Evolutionary conservation across 1,140 invertebrate genomes (phyloP).

Genomic region (Kradibia gibbosae): DNA sequence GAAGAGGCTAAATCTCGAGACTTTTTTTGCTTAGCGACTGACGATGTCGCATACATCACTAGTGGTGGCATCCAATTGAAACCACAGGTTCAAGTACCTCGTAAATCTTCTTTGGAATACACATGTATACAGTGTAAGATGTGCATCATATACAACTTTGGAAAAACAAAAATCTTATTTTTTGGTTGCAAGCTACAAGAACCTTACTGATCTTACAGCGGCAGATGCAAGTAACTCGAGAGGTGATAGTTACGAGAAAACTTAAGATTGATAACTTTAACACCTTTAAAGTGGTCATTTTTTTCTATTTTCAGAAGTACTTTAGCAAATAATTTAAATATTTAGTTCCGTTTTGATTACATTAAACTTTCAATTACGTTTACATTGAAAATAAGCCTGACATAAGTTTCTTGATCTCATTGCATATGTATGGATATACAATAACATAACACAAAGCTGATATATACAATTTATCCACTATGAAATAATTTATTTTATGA

Average conservation of each 20-base stretch:
- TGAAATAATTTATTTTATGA: no score
- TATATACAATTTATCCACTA: no score
- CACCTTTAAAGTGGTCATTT: no score
- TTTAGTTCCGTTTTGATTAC: no score
- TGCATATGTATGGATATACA: no score
- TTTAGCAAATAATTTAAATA: no score
- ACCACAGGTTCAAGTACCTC: conserved; percentile 35
- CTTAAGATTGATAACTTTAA: no score
- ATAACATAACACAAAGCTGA: no score
- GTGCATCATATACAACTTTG: not conserved
- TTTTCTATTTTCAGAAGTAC: no score
- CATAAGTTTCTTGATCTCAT: no score
- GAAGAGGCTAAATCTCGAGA: conserved; percentile 14
- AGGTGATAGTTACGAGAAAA: not conserved
- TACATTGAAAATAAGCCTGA: no score
- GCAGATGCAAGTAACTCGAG: conserved; percentile 36
- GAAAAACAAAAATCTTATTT: not conserved
- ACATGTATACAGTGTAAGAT: not conserved
- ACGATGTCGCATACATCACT: conserved; percentile 13
- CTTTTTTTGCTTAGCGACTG: not conserved
- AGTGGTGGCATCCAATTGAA: not conserved
- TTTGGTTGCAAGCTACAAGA: conserved; percentile 2
- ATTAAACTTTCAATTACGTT: no score
- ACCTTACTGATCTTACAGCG: conserved; percentile 42
- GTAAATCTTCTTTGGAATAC: conserved; percentile 45